Conservation (phyloP, 2,888 invertebrate genomes). For the Didymodactylos carnosus region DNA sequence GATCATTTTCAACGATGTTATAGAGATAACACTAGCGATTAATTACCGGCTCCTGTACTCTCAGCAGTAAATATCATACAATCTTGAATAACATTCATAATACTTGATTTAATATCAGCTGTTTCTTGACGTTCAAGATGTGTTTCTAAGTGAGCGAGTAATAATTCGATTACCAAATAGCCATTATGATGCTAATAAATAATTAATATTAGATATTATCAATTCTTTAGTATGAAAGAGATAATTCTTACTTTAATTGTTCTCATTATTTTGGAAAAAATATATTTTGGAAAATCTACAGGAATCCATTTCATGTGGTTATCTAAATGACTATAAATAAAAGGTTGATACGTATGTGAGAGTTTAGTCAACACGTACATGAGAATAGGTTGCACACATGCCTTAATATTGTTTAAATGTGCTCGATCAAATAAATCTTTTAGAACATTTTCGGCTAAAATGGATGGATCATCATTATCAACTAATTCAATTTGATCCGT, state of each 20-base stretch:
- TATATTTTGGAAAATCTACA: conserved; percentile 66
- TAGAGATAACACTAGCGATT: too few relatives aligned
- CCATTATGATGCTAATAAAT: background rate
- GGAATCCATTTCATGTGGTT: conserved; percentile 78
- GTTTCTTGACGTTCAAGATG: conserved; percentile 20
- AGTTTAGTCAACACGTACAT: background rate
- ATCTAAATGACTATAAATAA: conserved; percentile 63
- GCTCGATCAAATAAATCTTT: background rate
- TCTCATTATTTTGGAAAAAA: background rate
- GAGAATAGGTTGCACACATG: background rate
- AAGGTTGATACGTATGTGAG: conserved; percentile 2
- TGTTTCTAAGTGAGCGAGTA: conserved; percentile 76
- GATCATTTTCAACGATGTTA: background rate
- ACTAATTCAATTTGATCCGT: background rate
- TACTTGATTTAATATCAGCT: conserved; percentile 44
- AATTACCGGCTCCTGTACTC: background rate
- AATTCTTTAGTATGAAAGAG: too few relatives aligned
- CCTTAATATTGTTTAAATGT: background rate
- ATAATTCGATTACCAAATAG: conserved; percentile 80
- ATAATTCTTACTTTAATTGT: background rate
- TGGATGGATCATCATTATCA: background rate
- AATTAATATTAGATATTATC: background rate
- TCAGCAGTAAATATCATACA: conserved; percentile 81
- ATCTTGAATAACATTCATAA: conserved; percentile 78
- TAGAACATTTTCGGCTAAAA: background rate